These are phyloP conservation scores for Orthosia gracilis DNA, from an alignment of 2,888 invertebrate genomes.

Conservation along the genomic window DNA sequence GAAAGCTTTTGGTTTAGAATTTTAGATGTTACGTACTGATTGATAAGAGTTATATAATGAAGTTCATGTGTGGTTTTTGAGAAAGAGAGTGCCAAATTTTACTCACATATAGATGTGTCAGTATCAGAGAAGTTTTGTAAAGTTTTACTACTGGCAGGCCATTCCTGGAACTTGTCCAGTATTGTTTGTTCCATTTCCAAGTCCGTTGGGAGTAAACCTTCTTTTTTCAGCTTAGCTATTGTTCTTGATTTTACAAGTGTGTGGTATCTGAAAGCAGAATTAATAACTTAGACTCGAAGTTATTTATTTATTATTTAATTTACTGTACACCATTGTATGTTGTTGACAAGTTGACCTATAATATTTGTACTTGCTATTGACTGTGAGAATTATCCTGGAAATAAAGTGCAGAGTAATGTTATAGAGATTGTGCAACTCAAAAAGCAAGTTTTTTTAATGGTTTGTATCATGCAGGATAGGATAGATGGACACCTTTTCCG, in stretches of 20 bases:
- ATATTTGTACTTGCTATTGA: too few relatives aligned
- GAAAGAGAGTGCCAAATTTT: not conserved
- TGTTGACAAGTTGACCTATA: too few relatives aligned
- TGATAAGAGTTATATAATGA: not conserved
- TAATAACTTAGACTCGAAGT: too few relatives aligned
- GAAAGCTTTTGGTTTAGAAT: too few relatives aligned
- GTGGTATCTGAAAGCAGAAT: slow-evolving; percentile 81
- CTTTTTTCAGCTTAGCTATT: slow-evolving; percentile 80
- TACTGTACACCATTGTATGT: too few relatives aligned
- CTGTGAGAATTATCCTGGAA: too few relatives aligned
- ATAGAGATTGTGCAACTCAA: too few relatives aligned
- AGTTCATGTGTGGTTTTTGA: not conserved
- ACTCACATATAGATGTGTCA: slow-evolving; percentile 82
- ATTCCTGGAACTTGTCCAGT: slow-evolving; percentile 77
- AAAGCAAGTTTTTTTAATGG: too few relatives aligned
- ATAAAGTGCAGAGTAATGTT: too few relatives aligned
- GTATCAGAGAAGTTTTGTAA: slow-evolving; percentile 76
- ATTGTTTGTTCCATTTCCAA: slow-evolving; percentile 79
- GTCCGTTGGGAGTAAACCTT: slow-evolving; percentile 77
- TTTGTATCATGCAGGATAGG: too few relatives aligned
- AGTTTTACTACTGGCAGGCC: slow-evolving; percentile 77
- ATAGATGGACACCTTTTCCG: too few relatives aligned
- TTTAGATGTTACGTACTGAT: not conserved
- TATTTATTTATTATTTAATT: too few relatives aligned
- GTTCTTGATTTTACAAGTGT: slow-evolving; percentile 82